Evolutionary conservation across 2,113 vertebrate genomes (phyloP), one percentile per base, ranked within the genome.

Genomic region (Mesitornis unicolor): DNA sequence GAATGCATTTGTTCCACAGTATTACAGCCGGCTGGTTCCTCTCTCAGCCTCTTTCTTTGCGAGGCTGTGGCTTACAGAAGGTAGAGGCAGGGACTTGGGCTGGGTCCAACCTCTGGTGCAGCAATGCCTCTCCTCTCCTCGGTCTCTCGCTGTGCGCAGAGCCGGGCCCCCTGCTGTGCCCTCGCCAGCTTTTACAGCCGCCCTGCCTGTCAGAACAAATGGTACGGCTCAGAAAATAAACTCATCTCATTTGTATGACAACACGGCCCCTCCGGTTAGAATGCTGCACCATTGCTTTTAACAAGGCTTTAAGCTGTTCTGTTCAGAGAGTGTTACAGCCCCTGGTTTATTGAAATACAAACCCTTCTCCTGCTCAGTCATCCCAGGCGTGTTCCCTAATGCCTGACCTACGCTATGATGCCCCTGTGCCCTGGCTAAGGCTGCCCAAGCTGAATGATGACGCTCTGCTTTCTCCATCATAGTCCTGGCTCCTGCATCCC

Each of bases 211-310:
- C 98, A 98, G 98, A 99, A 99, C 98, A 99, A 99, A 99, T 99
- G 99, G 98, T 98, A 98, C 95, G 96, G 97, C 95, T 98, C 98
- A 97, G 98, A 98, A 98, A 99, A 99, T 99, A 99, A 99, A 99
- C 99, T 99, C 99, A 98, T 99, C 98, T 99, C 98, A 99, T 99
- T 99, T 98, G 98, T 98, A 98, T 99, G 98, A 99, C 99, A 99
- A 99, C 98, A 98, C 97, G 96, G 98, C 98, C 98, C 98, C 98
- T 98, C 98, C 98, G 98, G 98, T 99, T 98, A 98, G 98, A 98
- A 99, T 97, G 98, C 97, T 98, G 98, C 97, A 98, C 98, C 98
- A 98, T 98, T 99, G 96, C 96, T 98, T 97, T 97, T 97, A 98
- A 97, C 97, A 98, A 98, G 97, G 95, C 96, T 98, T 96, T 96